phyloP scores from a whole-genome alignment of 2,888 invertebrate species.

The Bruchidius siliquastri region DNA sequence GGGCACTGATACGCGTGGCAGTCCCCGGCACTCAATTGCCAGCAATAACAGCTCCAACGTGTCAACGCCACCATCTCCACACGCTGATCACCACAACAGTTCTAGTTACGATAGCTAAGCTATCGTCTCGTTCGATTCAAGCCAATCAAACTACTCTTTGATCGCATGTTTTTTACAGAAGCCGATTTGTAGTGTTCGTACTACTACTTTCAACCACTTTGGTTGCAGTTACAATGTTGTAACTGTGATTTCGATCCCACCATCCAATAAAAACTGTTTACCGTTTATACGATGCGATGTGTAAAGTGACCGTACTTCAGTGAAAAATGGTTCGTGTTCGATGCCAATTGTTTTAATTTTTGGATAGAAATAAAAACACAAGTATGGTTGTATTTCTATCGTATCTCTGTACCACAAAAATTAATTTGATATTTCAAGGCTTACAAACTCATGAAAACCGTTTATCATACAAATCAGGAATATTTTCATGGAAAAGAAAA shows the following conservation, averaged over 20 bases:
- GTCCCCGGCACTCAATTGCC: slow-evolving; percentile 67
- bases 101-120: slow-evolving; percentile 62
- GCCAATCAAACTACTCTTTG: not conserved
- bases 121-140: not conserved
- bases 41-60: slow-evolving; percentile 72
- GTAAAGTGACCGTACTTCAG: not conserved
- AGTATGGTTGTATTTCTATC: too few species aligned
- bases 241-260: slow-evolving; percentile 4
- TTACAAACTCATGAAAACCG: too few species aligned
- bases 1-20: slow-evolving; percentile 46
- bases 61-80: slow-evolving; percentile 67
- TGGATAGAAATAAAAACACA: too few species aligned
- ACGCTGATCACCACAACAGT: slow-evolving; percentile 60
- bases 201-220: not conserved
- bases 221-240: not conserved
- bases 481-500: too few species aligned
- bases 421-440: too few species aligned
- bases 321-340: not conserved
- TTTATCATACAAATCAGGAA: too few species aligned
- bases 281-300: not conserved
- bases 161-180: not conserved
- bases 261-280: slow-evolving; percentile 10
- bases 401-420: too few species aligned
- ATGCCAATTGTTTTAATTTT: not conserved
- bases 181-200: not conserved